Evolutionary conservation across 2,888 invertebrate genomes (phyloP).

Genomic region (Brachypalpus laphriformis): DNA sequence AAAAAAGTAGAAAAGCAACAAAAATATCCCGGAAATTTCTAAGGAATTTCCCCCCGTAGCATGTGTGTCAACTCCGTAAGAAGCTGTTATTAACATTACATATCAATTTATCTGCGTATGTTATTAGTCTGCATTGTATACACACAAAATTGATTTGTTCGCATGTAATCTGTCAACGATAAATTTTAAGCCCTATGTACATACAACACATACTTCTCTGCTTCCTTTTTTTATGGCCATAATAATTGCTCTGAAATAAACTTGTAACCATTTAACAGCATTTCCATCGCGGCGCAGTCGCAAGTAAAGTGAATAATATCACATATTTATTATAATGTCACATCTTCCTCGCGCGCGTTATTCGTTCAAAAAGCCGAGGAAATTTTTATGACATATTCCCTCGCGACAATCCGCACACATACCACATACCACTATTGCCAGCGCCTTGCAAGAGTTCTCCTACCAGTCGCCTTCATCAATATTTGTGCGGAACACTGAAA

Average conservation of each 20-base stretch:
- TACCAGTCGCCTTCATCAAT: constrained; percentile 30
- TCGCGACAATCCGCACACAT: constrained; percentile 61
- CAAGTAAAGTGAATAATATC: constrained; percentile 69
- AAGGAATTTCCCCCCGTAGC: neutral
- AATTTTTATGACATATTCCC: constrained; percentile 74
- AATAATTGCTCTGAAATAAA: constrained; percentile 71
- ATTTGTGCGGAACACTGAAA: constrained; percentile 33
- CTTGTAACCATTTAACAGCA: constrained; percentile 74
- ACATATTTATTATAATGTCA: constrained; percentile 74
- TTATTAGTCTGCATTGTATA: constrained; percentile 42
- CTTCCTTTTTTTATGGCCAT: constrained; percentile 26
- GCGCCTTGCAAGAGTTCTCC: constrained; percentile 46
- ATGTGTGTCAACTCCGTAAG: neutral
- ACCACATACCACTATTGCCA: constrained; percentile 49
- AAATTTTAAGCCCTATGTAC: constrained; percentile 35
- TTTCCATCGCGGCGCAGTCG: constrained; percentile 48
- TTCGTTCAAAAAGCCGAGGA: constrained; percentile 48
- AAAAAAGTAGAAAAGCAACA: neutral
- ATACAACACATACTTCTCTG: constrained; percentile 14
- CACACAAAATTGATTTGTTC: constrained; percentile 71
- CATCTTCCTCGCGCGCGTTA: constrained; percentile 66
- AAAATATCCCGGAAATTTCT: neutral
- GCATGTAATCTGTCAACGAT: constrained; percentile 72
- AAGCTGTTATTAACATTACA: constrained; percentile 32
- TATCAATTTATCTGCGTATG: constrained; percentile 66